Evolutionary conservation across 64 coral and sea anemone genomes (phyloP).

Genomic region (Montipora cactus): DNA sequence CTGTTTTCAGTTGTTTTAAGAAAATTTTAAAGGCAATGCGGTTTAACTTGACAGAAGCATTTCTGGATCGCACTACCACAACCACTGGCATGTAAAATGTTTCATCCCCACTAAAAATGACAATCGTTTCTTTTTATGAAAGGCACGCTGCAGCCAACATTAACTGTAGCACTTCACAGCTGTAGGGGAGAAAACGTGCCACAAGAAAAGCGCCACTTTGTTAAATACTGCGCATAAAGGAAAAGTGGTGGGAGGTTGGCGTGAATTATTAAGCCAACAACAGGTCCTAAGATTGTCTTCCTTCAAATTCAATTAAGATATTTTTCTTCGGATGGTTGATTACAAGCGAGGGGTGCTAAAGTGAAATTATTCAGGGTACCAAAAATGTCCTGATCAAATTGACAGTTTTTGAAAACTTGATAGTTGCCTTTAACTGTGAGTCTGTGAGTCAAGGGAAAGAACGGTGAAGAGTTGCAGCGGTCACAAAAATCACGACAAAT

Average conservation of each 20-base stretch:
- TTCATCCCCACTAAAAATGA: background rate
- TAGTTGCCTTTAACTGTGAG: background rate
- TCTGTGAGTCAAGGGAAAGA: background rate
- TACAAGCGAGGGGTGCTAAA: background rate
- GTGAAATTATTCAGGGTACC: background rate
- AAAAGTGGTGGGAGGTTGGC: background rate
- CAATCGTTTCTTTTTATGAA: background rate
- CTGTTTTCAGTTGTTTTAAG: background rate
- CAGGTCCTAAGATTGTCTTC: slow-evolving; percentile 3
- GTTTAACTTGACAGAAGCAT: background rate
- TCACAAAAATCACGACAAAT: too few species aligned
- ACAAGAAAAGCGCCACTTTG: background rate
- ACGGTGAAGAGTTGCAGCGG: background rate
- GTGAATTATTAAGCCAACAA: background rate
- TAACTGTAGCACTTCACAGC: background rate
- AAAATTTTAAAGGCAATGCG: background rate
- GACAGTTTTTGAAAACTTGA: background rate
- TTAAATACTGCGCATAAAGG: background rate
- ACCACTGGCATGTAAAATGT: background rate
- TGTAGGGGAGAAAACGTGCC: background rate
- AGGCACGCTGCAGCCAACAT: background rate
- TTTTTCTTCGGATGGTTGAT: background rate
- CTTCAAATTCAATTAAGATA: background rate
- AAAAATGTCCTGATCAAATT: background rate
- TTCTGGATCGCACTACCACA: background rate